Conservation (phyloP, 2,113 vertebrate species). For the Eira barbara region DNA sequence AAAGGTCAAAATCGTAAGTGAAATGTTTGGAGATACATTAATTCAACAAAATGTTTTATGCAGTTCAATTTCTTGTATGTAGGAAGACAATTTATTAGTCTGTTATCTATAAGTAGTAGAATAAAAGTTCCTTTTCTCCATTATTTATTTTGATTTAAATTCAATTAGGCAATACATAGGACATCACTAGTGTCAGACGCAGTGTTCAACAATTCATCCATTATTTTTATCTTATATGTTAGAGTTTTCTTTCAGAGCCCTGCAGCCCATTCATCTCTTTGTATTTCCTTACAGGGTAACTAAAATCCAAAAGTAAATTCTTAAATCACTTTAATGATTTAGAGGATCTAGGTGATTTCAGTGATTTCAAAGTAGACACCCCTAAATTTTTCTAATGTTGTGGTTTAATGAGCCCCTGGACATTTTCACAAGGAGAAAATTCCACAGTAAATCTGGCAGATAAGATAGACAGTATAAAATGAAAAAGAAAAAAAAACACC, state of each 20-base stretch:
- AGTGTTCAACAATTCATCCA: not conserved
- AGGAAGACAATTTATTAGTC: not conserved
- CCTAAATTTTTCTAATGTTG: not conserved
- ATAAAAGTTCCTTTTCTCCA: not conserved
- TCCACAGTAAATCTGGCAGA: not conserved
- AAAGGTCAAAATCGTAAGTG: not conserved
- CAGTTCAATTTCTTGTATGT: not conserved
- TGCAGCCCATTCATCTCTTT: not conserved
- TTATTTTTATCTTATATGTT: constrained; percentile 18
- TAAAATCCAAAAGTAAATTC: constrained; percentile 1
- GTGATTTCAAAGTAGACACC: not conserved
- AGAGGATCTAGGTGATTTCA: not conserved
- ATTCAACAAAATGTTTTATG: not conserved
- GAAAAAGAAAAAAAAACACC: not conserved
- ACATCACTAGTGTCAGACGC: not conserved
- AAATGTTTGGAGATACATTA: not conserved
- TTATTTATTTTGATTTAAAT: not conserved
- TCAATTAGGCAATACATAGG: not conserved
- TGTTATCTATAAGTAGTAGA: not conserved
- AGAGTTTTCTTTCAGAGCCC: not conserved
- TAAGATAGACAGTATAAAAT: not conserved
- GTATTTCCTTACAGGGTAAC: not conserved
- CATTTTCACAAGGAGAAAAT: not conserved
- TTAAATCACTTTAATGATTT: not conserved
- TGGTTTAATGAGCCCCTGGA: not conserved